Conservation (phyloP, 2,888 invertebrate species). For the Taenaris catops region DNA sequence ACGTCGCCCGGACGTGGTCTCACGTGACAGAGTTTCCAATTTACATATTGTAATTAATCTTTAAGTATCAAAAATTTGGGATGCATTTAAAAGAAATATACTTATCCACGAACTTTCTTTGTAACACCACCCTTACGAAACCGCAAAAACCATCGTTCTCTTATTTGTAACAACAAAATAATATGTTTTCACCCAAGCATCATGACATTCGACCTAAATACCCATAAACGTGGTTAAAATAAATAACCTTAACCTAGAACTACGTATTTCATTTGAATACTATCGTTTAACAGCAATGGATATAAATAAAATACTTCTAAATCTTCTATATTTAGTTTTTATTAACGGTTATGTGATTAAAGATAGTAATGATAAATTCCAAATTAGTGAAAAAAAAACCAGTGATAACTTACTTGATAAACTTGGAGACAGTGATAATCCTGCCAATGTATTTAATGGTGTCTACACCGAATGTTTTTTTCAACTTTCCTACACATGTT, state of each 20-base stretch:
- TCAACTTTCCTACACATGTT: conserved; percentile 76
- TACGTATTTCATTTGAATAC: conserved; percentile 47
- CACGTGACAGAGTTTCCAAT: too few relatives aligned
- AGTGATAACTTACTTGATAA: conserved; percentile 22
- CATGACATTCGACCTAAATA: conserved; percentile 50
- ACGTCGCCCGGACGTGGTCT: too few relatives aligned
- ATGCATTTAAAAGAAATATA: too few relatives aligned
- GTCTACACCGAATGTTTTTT: conserved; percentile 78
- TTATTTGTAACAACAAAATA: conserved; percentile 32
- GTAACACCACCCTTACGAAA: conserved; percentile 10
- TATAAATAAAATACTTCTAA: conserved; percentile 33
- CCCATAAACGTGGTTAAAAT: conserved; percentile 59
- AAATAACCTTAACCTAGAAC: conserved; percentile 46
- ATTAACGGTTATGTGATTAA: conserved; percentile 31
- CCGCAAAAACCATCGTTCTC: conserved; percentile 11
- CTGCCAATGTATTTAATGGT: conserved; percentile 63
- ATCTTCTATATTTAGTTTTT: conserved; percentile 27
- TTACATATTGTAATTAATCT: too few relatives aligned
- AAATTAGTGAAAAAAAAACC: conserved; percentile 23
- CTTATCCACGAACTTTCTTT: conserved; percentile 16
- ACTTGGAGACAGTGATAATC: conserved; percentile 24
- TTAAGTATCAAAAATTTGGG: too few relatives aligned
- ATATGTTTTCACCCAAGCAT: conserved; percentile 50
- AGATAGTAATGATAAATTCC: conserved; percentile 19
- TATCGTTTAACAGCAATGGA: conserved; percentile 35